A percentile compares a stretch with the other conserved stretches of the same genome.
These are phyloP conservation scores for Vanessa cardui DNA, from an alignment of 2,888 invertebrate species.

Conservation along the genomic window DNA sequence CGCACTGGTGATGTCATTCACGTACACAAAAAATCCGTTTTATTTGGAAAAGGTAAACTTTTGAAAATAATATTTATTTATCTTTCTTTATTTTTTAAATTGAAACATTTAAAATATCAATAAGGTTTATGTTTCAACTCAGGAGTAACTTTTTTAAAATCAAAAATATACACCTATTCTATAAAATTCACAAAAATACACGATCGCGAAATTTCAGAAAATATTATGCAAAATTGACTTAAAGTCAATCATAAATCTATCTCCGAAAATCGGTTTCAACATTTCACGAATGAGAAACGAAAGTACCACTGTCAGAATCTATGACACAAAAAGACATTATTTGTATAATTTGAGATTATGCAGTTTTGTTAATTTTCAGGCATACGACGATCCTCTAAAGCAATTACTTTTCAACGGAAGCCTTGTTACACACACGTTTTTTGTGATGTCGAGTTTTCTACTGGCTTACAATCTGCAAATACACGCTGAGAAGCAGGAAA, in stretches of 20 bases:
- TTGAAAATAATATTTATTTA: neutral
- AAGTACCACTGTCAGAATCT: no score
- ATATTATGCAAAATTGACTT: no score
- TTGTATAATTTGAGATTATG: neutral
- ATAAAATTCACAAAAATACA: no score
- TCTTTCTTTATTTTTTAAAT: neutral
- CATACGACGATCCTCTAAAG: constrained; percentile 66
- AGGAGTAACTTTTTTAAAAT: no score
- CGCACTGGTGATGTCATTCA: constrained; percentile 55
- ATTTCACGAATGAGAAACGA: no score
- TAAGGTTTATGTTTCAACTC: neutral
- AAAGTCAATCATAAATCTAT: no score
- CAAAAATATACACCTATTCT: no score
- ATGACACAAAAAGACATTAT: no score
- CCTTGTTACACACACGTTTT: constrained; percentile 69
- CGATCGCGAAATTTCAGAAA: no score
- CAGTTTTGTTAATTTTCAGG: constrained; percentile 49
- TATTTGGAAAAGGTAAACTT: constrained; percentile 66
- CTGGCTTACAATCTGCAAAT: constrained; percentile 68
- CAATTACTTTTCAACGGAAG: constrained; percentile 70
- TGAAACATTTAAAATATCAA: neutral
- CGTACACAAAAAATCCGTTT: constrained; percentile 64
- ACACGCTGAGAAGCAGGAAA: constrained; percentile 53
- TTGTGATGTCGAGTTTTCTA: constrained; percentile 72
- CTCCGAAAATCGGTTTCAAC: no score